Conservation (phyloP, 2,113 vertebrate species). For the Cervus canadensis region DNA sequence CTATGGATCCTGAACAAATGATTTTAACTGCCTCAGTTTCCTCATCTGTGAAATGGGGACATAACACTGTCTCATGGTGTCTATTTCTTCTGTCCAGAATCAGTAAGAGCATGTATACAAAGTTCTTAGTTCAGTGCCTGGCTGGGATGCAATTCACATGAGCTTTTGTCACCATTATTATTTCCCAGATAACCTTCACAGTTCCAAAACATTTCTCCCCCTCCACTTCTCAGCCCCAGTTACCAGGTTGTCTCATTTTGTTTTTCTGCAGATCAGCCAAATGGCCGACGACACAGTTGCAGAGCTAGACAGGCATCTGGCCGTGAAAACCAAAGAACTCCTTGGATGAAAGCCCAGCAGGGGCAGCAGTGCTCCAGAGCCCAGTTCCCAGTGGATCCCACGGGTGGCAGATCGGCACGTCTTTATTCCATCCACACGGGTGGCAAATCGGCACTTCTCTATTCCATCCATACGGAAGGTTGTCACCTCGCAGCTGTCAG, state of each 20-base stretch:
- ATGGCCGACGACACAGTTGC: slow-evolving; percentile 84
- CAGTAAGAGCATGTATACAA: not conserved
- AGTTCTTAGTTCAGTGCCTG: not conserved
- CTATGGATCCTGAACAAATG: not conserved
- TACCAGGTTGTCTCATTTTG: not conserved
- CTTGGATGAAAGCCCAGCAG: slow-evolving; percentile 79
- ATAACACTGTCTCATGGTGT: not conserved
- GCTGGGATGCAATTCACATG: not conserved
- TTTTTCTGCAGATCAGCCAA: slow-evolving; percentile 90
- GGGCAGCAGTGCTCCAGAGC: not conserved
- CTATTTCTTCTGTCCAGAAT: not conserved
- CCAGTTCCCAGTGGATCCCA: not conserved
- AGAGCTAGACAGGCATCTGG: slow-evolving; percentile 92
- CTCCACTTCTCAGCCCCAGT: fast-evolving
- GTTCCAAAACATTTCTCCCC: not conserved
- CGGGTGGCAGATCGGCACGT: not conserved
- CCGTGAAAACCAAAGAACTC: slow-evolving; percentile 93
- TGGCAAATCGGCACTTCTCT: not conserved
- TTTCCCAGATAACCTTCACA: not conserved
- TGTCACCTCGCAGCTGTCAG: not conserved
- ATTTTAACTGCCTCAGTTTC: not conserved
- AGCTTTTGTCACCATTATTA: not conserved
- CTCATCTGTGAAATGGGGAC: not conserved
- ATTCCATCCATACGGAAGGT: not conserved
- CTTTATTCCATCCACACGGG: not conserved